phyloP scores from a whole-genome alignment of 1,140 invertebrate species.

The Saxidomus purpurata region DNA sequence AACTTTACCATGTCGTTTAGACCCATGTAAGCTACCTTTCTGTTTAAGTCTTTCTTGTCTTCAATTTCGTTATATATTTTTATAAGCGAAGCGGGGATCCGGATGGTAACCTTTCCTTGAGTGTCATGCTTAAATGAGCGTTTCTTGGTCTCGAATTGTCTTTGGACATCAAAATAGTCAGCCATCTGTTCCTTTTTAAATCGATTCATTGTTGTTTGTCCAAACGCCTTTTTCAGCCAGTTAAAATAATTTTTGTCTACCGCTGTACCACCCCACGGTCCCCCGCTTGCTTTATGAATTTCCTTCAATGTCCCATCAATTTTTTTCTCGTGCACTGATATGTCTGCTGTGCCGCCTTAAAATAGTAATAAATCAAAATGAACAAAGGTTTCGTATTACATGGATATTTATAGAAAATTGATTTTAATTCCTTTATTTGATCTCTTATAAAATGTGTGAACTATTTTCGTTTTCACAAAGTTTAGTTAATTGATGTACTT shows the following conservation, averaged over 20 bases:
- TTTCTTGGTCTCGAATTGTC: constrained; percentile 64
- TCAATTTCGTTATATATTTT: background rate
- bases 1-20: background rate
- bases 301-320: constrained; percentile 52
- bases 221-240: constrained; percentile 49
- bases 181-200: constrained; percentile 21
- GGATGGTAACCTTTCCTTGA: background rate
- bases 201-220: constrained; percentile 21
- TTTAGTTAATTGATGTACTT: too few species aligned
- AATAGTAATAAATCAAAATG: too few species aligned
- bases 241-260: constrained; percentile 62
- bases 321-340: constrained; percentile 66
- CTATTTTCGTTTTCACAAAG: too few species aligned
- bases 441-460: too few species aligned
- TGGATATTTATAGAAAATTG: too few species aligned
- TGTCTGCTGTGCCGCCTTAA: constrained; percentile 67
- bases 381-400: too few species aligned
- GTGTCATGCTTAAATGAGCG: constrained; percentile 13
- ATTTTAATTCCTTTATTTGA: too few species aligned
- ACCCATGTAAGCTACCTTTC: background rate
- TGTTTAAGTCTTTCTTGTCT: background rate
- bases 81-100: background rate
- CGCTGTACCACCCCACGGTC: constrained; percentile 68
- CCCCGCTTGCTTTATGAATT: constrained; percentile 65
- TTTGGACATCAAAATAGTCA: constrained; percentile 53